These are phyloP conservation scores for Orthonychiurus folsomi DNA, from an alignment of 2,888 invertebrate genomes.

Conservation along the genomic window DNA sequence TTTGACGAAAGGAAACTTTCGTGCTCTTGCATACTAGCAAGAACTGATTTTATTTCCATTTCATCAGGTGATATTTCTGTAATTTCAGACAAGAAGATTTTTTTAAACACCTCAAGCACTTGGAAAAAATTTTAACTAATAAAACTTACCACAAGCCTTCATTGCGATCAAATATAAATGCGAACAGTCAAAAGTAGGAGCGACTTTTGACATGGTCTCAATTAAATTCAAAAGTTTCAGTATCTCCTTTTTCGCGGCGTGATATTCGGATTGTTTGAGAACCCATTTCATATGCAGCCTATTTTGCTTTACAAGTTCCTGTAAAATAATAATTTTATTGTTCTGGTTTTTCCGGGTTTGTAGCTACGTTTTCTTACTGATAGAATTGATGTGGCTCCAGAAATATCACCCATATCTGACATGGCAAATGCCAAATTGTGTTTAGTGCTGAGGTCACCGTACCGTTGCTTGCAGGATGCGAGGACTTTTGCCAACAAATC, in stretches of 20 bases:
- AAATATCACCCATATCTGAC: constrained; percentile 25
- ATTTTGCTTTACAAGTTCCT: constrained; percentile 19
- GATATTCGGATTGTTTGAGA: constrained; percentile 21
- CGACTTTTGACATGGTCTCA: constrained; percentile 13
- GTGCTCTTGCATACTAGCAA: constrained; percentile 23
- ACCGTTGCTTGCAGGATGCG: background rate
- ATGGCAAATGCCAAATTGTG: constrained; percentile 21
- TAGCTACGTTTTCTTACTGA: constrained; percentile 13
- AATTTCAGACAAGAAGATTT: too few relatives aligned
- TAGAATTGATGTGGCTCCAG: constrained; percentile 22
- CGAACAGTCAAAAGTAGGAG: background rate
- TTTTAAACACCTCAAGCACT: constrained; percentile 17
- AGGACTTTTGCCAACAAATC: constrained; percentile 20
- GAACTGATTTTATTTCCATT: constrained; percentile 9
- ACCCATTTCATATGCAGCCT: constrained; percentile 17
- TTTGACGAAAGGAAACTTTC: constrained; percentile 8
- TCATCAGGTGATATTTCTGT: constrained; percentile 18
- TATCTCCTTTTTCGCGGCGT: constrained; percentile 16
- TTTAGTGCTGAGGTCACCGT: constrained; percentile 20
- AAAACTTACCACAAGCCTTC: background rate
- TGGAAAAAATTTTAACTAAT: constrained; percentile 19
- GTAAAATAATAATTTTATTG: background rate
- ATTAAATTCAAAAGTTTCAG: constrained; percentile 23
- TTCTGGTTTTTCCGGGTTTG: background rate
- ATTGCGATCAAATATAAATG: background rate